Base-by-base conservation (phyloP, 1,140 invertebrate genomes). In the Trinorchestia longiramus region DNA sequence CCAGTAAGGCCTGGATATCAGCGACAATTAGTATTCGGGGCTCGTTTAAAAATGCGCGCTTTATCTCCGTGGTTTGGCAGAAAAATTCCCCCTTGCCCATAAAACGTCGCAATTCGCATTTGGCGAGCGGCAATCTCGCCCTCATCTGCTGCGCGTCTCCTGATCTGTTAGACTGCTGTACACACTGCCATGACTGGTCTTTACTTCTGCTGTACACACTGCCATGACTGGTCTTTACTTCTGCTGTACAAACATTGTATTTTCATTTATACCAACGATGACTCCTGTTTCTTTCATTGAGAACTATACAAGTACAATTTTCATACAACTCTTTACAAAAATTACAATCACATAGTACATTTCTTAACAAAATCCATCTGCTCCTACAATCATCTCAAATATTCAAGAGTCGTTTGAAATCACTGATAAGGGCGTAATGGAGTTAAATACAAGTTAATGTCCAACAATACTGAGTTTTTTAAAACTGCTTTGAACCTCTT, bases 41-140 rank as follows among this genome's bases (percentile, higher is more conserved):
- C 92, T 94, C 43, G 92, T 94, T 44, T 94, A 94, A 94, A 94
- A 94, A 94, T 28, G 92, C 43, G 40, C 92, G 92, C 92, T 94
- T 94, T 94, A 94, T 94, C 92, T 94, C 92, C 92, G 92, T 47
- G 92, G 92, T 94, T 94, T 43, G 92, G 92, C 92, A 40, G 43
- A 94, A 94, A 94, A 94, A 94, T 94, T n/a, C 19, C 43, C 92
- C 92, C 36, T 17, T 43, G 92, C 41, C 92, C 92, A 45, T 94
- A 94, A 94, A 94, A 94, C 92, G 92, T 94, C 43, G 92, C 92
- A 94, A 94, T 94, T 94, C 92, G 92, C 92, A 94, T 94, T 94
- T 94, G 92, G 92, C 92, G 92, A 43, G 44, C 43, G 44, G 92
- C 44, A 94, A 94, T 94, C 92, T 94, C 43, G 92, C 88, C 88